These are phyloP conservation scores for Oryzias curvinotus DNA, from an alignment of 2,113 vertebrate species.

Conservation along the genomic window DNA sequence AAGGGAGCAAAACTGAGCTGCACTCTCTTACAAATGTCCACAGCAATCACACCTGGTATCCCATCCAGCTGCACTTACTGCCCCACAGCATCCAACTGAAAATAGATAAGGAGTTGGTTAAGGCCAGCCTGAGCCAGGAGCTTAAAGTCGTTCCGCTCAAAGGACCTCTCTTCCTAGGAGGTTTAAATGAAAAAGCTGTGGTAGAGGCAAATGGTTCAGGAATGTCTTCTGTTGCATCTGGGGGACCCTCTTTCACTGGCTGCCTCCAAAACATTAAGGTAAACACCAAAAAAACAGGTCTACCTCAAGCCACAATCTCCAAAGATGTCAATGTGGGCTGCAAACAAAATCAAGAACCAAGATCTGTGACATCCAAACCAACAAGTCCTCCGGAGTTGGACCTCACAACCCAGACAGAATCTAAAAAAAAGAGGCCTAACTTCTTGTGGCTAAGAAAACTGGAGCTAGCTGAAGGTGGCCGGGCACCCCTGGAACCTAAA, in stretches of 20 bases:
- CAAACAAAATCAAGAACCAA: constrained; percentile 42
- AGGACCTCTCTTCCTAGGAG: constrained; percentile 82
- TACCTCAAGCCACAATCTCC: constrained; percentile 80
- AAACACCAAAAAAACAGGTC: constrained; percentile 76
- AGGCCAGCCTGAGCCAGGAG: constrained; percentile 57
- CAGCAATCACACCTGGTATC: constrained; percentile 80
- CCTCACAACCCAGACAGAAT: constrained; percentile 18
- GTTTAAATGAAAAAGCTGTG: constrained; percentile 67
- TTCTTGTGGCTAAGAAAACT: constrained; percentile 80
- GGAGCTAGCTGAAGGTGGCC: constrained; percentile 81
- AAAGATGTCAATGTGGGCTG: constrained; percentile 86
- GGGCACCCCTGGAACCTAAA: constrained; percentile 77
- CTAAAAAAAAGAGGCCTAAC: constrained; percentile 31
- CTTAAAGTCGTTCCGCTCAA: constrained; percentile 67
- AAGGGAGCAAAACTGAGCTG: constrained; percentile 68
- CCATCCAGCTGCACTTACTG: constrained; percentile 75
- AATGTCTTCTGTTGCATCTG: constrained; percentile 63
- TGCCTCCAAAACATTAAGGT: constrained; percentile 81
- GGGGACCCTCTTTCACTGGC: constrained; percentile 86
- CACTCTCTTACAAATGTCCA: constrained; percentile 68
- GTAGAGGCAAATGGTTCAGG: constrained; percentile 66
- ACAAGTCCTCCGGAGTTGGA: constrained; percentile 1
- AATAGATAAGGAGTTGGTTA: constrained; percentile 77
- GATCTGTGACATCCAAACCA: constrained; percentile 7
- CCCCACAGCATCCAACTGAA: constrained; percentile 75